Base-by-base conservation (phyloP, 2,797 vertebrate genomes). In the Notolepis coatsorum region DNA sequence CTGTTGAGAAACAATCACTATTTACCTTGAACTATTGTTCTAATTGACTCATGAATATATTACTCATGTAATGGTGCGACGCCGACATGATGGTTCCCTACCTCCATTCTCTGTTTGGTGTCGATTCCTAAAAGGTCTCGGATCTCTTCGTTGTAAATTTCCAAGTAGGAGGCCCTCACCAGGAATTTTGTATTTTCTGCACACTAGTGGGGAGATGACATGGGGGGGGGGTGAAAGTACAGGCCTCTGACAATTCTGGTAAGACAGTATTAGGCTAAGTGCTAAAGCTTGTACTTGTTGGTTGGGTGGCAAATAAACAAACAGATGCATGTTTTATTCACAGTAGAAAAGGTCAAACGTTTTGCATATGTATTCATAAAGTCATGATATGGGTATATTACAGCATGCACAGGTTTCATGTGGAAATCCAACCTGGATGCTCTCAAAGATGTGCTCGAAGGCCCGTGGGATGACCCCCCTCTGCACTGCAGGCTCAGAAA, bases 91-190 rank as follows among this genome's bases (percentile, higher is more conserved):
- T 33, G 47, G 12, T 21, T 2, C 45, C 90, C 76, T 79, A 96
- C 96, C 95, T 98, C 94, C 73, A 97, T 75, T 84, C 91, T 95
- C 74, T 96, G 95, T 77, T 96, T 96, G 77, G 93, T 92, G 81
- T 96, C 94, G 7, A 80, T 82, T 63, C 96, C 96, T 48, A 96
- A 84, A 64, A 97, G 94, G 81, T 97, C 95, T 68, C 89, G 57
- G 61, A 95, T 69, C 35, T 96, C 95, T 81, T 97, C 95, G 0
- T 93, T 96, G 90, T 95, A 97, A 77, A 97, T 98, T 86, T 98
- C 95, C 74, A 97, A 85, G 84, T 91, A 97, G 42, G 96, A 97
- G 12, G 94, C 93, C 80, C 94, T 91, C 57, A 96, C 93, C 71
- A 96, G 88, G 83, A 97, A 95, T 71, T 95, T 96, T 5, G 95